phyloP scores from a whole-genome alignment of 1,140 invertebrate genomes.

The Pachypeltis micranthus region DNA sequence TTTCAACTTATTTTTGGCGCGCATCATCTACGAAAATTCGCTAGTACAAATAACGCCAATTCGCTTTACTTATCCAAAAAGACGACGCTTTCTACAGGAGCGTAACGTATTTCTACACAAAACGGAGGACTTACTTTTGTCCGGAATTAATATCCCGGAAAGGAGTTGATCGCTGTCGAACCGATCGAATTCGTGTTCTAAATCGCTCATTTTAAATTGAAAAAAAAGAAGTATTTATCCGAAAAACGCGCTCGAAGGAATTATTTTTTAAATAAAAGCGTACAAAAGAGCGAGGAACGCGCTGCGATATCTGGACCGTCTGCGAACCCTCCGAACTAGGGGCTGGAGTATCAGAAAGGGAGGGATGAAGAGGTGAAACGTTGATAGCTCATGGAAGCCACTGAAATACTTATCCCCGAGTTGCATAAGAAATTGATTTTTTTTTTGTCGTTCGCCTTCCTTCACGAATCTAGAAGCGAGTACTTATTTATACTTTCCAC shows the following conservation, averaged over 20 bases:
- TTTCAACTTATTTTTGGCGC: too few relatives aligned
- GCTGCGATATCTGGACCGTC: too few relatives aligned
- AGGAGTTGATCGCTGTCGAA: constrained; percentile 22
- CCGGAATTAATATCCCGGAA: constrained; percentile 17
- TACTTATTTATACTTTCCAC: too few relatives aligned
- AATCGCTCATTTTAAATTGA: constrained; percentile 17
- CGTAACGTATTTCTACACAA: too few relatives aligned
- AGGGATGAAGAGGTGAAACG: constrained; percentile 7
- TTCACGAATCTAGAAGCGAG: not conserved
- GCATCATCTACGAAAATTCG: too few relatives aligned
- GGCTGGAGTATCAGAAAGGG: not conserved
- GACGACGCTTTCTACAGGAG: too few relatives aligned
- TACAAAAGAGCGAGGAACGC: constrained; percentile 1
- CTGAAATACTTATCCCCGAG: not conserved
- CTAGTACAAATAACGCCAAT: too few relatives aligned
- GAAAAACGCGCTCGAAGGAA: not conserved
- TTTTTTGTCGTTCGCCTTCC: not conserved
- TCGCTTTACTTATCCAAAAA: too few relatives aligned
- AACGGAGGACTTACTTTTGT: constrained; percentile 19
- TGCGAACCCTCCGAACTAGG: constrained; percentile 8
- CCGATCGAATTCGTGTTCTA: constrained; percentile 22
- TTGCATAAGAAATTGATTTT: constrained; percentile 19
- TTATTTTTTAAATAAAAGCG: too few relatives aligned
- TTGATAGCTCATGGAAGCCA: constrained; percentile 11
- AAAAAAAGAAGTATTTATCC: too few relatives aligned